Base-by-base conservation (phyloP, 2,113 vertebrate genomes). In the Marcusenius ussheri region DNA sequence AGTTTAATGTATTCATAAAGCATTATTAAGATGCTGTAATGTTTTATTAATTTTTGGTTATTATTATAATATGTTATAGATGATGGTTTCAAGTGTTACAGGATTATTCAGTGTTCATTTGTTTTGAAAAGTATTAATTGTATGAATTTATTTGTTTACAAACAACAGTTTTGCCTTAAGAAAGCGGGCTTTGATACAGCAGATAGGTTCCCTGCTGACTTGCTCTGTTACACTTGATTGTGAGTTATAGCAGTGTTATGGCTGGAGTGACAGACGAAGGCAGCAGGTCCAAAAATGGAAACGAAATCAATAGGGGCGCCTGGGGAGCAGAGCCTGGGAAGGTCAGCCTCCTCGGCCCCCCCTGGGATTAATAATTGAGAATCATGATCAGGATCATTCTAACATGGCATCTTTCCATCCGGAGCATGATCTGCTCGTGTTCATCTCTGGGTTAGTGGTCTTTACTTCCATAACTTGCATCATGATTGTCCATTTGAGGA, bases 221-320 rank as follows among this genome's bases (percentile, higher is more conserved):
- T 90, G 51, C 89, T 39, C 86, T 88, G 90, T 90, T 84, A 88
- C 93, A 92, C 93, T 91, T 95, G 94, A 95, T 95, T 92, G 93
- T 95, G 94, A 91, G 91, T 91, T 86, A 70, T 92, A 92, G 90
- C 91, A 92, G 89, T 89, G 47, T 90, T 91, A 90, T 88, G 90
- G 93, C 83, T 91, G 92, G 92, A 90, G 93, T 92, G 92, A 93
- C 94, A 93, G 95, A 94, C 92, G 91, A 92, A 92, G 94, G 85
- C 92, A 93, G 83, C 92, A 93, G 93, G 93, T 94, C 91, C 94
- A 95, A 94, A 93, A 94, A 90, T 90, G 90, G 92, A 95, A 93
- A 93, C 92, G 85, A 91, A 95, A 95, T 96, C 96, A 89, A 96
- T 96, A 93, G 92, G 89, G 92, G 88, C 93, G 95, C 93, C 92